Evolutionary conservation across 2,797 vertebrate genomes (phyloP).

Genomic region (Tamandua tetradactyla): DNA sequence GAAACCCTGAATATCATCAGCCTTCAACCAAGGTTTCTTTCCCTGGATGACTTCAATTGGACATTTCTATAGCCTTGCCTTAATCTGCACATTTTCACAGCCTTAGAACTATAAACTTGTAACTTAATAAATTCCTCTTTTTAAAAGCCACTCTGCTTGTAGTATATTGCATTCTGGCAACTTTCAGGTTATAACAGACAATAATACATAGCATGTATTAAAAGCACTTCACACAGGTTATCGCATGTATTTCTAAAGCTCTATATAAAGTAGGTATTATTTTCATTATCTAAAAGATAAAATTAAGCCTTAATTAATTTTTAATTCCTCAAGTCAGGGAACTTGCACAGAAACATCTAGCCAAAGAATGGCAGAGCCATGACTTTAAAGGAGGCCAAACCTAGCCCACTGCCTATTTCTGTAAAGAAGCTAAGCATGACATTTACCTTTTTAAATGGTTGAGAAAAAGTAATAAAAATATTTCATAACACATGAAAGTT

Average conservation of each 20-base stretch:
- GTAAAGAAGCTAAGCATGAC: neutral
- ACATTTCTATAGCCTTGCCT: too few species aligned
- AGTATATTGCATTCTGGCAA: too few species aligned
- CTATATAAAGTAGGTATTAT: neutral
- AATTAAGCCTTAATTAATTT: neutral
- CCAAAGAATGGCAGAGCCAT: neutral
- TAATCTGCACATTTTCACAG: too few species aligned
- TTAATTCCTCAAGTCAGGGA: neutral
- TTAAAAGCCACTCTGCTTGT: too few species aligned
- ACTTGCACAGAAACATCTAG: neutral
- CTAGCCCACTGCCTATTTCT: neutral
- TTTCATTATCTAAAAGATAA: constrained; percentile 26
- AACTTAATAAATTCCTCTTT: too few species aligned
- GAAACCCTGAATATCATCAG: too few species aligned
- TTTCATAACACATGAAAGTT: neutral
- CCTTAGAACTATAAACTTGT: too few species aligned
- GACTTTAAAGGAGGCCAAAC: neutral
- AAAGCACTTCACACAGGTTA: neutral
- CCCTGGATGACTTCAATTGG: too few species aligned
- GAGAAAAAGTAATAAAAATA: neutral
- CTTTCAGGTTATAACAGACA: too few species aligned
- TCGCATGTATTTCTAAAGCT: constrained; percentile 14
- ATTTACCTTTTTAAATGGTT: constrained; percentile 27
- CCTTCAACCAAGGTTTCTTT: too few species aligned
- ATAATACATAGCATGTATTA: constrained; percentile 3